These are phyloP conservation scores for Pseudachorutes palmiensis DNA, from an alignment of 1,140 invertebrate species.

Conservation along the genomic window DNA sequence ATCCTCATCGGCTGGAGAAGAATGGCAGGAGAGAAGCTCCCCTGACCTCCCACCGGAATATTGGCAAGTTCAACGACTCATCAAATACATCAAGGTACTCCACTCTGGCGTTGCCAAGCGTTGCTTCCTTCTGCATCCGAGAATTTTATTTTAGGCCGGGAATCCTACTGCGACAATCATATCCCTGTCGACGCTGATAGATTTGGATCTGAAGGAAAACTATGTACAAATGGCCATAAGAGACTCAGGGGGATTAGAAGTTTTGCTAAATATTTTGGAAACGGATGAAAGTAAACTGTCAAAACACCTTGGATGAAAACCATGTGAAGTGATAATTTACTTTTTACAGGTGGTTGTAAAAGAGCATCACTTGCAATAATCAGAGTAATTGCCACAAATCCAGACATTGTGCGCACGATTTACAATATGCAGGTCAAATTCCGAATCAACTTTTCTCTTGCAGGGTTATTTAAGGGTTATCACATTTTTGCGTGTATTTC, in stretches of 20 bases:
- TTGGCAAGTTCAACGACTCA: slow-evolving; percentile 86
- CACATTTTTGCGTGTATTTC: slow-evolving; percentile 3
- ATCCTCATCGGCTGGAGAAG: slow-evolving; percentile 16
- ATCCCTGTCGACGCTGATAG: slow-evolving; percentile 75
- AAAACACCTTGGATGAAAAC: neutral
- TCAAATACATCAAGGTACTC: slow-evolving; percentile 77
- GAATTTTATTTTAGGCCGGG: slow-evolving; percentile 52
- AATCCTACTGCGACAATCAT: slow-evolving; percentile 91
- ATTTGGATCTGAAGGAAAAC: slow-evolving; percentile 71
- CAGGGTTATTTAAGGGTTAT: no score
- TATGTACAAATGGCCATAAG: slow-evolving; percentile 64
- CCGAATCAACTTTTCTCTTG: no score
- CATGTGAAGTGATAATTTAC: neutral
- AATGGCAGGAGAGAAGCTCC: slow-evolving; percentile 38
- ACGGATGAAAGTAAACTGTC: slow-evolving; percentile 54
- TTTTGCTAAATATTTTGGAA: slow-evolving; percentile 85
- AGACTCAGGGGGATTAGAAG: slow-evolving; percentile 81
- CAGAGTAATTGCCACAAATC: neutral
- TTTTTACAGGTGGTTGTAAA: slow-evolving; percentile 24
- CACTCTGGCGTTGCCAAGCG: neutral
- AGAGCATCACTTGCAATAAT: slow-evolving; percentile 16
- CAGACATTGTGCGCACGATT: slow-evolving; percentile 18
- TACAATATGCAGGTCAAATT: slow-evolving; percentile 34
- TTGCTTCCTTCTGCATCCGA: neutral
- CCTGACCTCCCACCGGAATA: slow-evolving; percentile 49